phyloP scores from a whole-genome alignment of 2,113 vertebrate genomes.

The Chloebia gouldiae region DNA sequence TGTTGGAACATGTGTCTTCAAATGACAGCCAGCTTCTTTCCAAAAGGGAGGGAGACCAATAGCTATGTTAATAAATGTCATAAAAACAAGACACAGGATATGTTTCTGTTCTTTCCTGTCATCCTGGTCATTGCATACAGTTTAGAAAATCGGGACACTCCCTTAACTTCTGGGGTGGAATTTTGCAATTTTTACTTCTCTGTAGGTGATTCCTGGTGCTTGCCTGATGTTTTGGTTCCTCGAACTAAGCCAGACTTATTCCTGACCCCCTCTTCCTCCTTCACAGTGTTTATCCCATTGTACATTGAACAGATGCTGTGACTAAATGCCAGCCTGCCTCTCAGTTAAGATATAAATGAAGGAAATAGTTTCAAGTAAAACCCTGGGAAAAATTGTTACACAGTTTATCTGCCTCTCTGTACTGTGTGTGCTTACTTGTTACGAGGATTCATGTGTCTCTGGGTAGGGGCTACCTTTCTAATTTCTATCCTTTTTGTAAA shows the following conservation, averaged over 20 bases:
- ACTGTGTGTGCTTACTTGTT: not conserved
- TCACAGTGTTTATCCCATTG: not conserved
- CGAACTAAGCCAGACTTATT: not conserved
- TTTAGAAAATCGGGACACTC: not conserved
- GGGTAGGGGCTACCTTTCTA: not conserved
- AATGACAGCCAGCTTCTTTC: not conserved
- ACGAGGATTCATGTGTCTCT: not conserved
- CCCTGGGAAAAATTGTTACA: not conserved
- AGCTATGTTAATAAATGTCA: slow-evolving; percentile 8
- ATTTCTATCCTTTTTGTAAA: not conserved
- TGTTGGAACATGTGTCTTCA: not conserved
- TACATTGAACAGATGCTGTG: not conserved
- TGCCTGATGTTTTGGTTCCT: not conserved
- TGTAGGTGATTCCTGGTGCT: not conserved
- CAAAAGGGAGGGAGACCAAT: not conserved
- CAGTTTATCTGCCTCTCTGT: not conserved
- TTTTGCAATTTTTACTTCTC: not conserved
- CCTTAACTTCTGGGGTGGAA: not conserved
- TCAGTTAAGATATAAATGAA: not conserved
- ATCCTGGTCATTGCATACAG: not conserved
- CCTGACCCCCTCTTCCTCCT: not conserved
- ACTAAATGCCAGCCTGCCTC: not conserved
- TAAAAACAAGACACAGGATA: slow-evolving; percentile 26
- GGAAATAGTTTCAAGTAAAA: not conserved
- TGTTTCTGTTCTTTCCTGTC: not conserved